Conservation (phyloP, 2,113 vertebrate genomes). For the Periophthalmus modestus region DNA sequence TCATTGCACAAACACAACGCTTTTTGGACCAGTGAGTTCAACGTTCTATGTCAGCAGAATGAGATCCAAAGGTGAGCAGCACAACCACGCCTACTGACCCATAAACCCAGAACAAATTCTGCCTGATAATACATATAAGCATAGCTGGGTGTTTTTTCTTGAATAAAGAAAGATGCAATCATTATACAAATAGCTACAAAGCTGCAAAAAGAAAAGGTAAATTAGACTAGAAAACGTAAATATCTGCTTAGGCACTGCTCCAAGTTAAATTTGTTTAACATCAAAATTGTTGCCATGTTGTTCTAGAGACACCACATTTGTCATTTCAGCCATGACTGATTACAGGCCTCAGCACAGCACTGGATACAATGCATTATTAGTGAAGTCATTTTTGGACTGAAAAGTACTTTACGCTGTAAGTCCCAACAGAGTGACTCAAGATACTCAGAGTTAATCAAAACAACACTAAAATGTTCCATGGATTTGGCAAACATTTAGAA, state of each 20-base stretch:
- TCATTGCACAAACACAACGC: neutral
- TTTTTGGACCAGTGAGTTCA: neutral
- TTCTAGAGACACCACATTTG: neutral
- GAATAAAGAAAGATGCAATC: neutral
- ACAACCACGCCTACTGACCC: conserved; percentile 24
- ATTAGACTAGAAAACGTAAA: neutral
- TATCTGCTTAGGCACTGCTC: neutral
- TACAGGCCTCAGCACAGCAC: neutral
- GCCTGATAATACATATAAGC: neutral
- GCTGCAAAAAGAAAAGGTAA: neutral
- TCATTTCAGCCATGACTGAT: neutral
- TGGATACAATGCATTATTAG: conserved; percentile 15
- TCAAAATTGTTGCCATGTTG: neutral
- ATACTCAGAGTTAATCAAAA: conserved; percentile 55
- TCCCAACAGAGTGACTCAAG: conserved; percentile 26
- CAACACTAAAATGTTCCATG: conserved; percentile 38
- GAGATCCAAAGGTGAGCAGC: conserved; percentile 44
- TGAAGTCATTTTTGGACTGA: conserved; percentile 28
- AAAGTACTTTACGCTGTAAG: conserved; percentile 20
- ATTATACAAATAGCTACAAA: neutral
- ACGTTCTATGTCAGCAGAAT: conserved; percentile 36
- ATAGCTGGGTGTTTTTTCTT: neutral
- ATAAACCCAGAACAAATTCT: conserved; percentile 25
- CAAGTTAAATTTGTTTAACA: neutral
- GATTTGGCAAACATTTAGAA: conserved; percentile 22